Conservation (phyloP, 2,888 invertebrate genomes). For the Apamea crenata region DNA sequence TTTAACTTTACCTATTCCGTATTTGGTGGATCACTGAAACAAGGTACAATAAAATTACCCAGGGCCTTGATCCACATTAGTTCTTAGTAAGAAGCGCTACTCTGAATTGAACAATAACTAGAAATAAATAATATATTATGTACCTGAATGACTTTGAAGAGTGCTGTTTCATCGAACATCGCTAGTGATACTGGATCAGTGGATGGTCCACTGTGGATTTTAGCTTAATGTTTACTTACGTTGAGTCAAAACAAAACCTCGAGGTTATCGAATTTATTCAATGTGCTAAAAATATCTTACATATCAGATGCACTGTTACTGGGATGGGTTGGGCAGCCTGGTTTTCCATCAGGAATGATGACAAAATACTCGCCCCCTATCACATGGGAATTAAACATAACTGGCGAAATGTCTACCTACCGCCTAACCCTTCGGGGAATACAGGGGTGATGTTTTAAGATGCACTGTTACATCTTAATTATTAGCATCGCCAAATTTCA, state of each 20-base stretch:
- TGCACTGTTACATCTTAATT: background rate
- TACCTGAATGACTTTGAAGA: constrained; percentile 29
- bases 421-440: background rate
- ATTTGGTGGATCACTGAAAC: background rate
- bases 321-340: too few species aligned
- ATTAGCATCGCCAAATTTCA: constrained; percentile 6
- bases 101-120: constrained; percentile 16
- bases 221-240: constrained; percentile 19
- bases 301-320: background rate
- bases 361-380: background rate
- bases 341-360: background rate
- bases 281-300: constrained; percentile 8
- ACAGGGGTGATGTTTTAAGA: too few species aligned
- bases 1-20: background rate
- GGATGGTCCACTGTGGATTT: background rate
- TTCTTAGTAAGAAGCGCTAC: constrained; percentile 34
- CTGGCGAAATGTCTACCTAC: background rate
- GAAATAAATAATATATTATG: constrained; percentile 22
- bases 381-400: too few species aligned
- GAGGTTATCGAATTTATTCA: constrained; percentile 38
- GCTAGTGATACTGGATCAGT: constrained; percentile 10
- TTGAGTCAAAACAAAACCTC: constrained; percentile 14
- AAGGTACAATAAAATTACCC: constrained; percentile 1
- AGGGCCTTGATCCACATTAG: constrained; percentile 26
- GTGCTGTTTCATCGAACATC: constrained; percentile 33